Evolutionary conservation across 2,113 vertebrate species (phyloP).

Genomic region (Deroptyus accipitrinus): DNA sequence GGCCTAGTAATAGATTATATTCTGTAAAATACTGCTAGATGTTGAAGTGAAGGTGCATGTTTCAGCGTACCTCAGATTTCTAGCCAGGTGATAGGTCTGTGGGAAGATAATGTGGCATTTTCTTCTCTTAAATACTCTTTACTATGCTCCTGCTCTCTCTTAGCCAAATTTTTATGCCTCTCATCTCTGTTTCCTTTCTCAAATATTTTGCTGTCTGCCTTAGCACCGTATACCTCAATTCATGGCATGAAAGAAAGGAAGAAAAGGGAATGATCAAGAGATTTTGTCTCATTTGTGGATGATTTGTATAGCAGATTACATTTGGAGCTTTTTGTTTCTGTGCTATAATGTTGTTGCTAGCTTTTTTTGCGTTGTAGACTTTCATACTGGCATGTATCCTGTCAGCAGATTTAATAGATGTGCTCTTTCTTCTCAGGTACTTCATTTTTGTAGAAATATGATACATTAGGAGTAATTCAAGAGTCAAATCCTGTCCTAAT

Average conservation of each 20-base stretch:
- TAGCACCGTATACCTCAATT: neutral
- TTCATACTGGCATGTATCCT: neutral
- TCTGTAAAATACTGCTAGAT: neutral
- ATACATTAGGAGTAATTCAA: neutral
- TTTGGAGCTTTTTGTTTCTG: neutral
- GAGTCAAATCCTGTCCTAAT: neutral
- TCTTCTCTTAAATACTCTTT: constrained; percentile 5
- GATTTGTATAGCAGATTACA: constrained; percentile 11
- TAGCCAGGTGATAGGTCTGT: neutral
- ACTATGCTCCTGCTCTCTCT: neutral
- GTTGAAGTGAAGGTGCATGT: neutral
- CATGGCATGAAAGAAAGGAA: neutral
- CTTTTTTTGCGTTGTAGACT: neutral
- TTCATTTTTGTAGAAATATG: neutral
- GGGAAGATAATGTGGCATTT: constrained; percentile 27
- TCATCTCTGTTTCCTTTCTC: neutral
- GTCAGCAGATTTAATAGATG: neutral
- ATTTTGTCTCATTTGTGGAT: constrained; percentile 1
- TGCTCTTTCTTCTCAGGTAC: neutral
- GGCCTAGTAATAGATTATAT: neutral
- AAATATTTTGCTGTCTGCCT: neutral
- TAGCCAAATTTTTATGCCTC: constrained; percentile 2
- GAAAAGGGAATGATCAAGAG: neutral
- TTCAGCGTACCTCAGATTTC: neutral
- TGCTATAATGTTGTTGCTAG: neutral